Percentiles rank a stretch among this genome's conserved stretches.
Evolutionary conservation across 2,797 vertebrate species (phyloP).

Genomic region (Epinephelus malabaricus): DNA sequence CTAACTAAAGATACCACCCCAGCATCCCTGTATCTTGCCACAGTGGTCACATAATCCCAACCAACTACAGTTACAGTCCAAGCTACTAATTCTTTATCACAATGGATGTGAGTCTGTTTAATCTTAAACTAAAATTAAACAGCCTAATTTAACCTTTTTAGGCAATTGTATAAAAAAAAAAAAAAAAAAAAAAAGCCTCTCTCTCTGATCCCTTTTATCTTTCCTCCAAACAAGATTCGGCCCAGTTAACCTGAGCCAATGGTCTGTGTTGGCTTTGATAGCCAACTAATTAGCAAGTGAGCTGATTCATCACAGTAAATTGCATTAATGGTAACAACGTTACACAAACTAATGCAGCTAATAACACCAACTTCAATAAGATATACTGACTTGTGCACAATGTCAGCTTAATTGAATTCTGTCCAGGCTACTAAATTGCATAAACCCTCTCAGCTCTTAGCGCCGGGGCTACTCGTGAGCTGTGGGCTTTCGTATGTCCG

Average conservation of each 20-base stretch:
- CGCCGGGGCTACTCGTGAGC: not conserved
- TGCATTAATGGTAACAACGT: not conserved
- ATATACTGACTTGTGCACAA: not conserved
- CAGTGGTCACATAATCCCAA: too few relatives aligned
- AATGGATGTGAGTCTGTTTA: not conserved
- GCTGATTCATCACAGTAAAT: conserved; percentile 9
- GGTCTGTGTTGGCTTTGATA: not conserved
- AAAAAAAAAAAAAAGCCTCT: not conserved
- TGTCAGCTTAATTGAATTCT: conserved; percentile 11
- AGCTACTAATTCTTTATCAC: too few relatives aligned
- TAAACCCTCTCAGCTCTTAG: conserved; percentile 14
- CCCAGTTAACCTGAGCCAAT: not conserved
- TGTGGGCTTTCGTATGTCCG: not conserved
- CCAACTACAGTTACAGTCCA: too few relatives aligned
- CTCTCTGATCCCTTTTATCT: not conserved
- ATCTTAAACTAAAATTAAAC: not conserved
- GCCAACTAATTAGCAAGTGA: conserved; percentile 16
- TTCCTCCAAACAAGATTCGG: not conserved
- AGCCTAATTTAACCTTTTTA: not conserved
- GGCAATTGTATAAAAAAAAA: not conserved
- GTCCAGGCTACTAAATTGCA: conserved; percentile 6
- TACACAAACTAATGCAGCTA: not conserved
- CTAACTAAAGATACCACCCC: too few relatives aligned
- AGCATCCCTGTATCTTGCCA: too few relatives aligned
- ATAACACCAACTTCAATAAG: not conserved